Conservation (phyloP, 2,113 vertebrate genomes). For the Megaleporinus macrocephalus region DNA sequence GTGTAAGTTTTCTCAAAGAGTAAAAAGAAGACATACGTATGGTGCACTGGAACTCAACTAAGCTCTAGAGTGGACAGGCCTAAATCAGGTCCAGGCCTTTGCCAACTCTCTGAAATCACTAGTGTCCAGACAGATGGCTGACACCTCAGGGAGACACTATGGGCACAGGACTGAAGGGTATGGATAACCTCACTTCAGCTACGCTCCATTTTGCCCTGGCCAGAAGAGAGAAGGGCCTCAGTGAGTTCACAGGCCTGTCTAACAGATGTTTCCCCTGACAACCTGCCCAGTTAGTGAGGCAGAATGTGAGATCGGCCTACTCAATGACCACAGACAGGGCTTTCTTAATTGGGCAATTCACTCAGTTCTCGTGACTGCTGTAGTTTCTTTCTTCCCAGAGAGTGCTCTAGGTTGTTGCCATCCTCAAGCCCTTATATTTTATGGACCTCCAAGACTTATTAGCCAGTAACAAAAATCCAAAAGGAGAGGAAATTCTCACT, state of each 20-base stretch:
- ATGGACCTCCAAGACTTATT: neutral
- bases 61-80: neutral
- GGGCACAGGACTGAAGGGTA: slow-evolving; percentile 1
- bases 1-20: neutral
- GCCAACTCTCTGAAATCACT: neutral
- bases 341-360: slow-evolving; percentile 42
- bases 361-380: slow-evolving; percentile 50
- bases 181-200: slow-evolving; percentile 36
- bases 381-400: slow-evolving; percentile 39
- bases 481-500: neutral
- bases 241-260: slow-evolving; percentile 65
- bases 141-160: neutral
- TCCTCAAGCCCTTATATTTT: neutral
- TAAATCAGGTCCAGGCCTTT: neutral
- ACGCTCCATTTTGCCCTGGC: slow-evolving; percentile 54
- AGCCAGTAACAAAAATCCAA: neutral
- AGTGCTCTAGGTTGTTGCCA: neutral
- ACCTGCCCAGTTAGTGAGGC: slow-evolving; percentile 51
- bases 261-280: slow-evolving; percentile 67
- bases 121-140: neutral
- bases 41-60: neutral
- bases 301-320: neutral
- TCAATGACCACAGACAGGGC: slow-evolving; percentile 50
- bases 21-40: neutral
- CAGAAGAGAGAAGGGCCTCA: neutral